Conservation (phyloP, 2,113 vertebrate genomes). For the Stictonetta naevosa region DNA sequence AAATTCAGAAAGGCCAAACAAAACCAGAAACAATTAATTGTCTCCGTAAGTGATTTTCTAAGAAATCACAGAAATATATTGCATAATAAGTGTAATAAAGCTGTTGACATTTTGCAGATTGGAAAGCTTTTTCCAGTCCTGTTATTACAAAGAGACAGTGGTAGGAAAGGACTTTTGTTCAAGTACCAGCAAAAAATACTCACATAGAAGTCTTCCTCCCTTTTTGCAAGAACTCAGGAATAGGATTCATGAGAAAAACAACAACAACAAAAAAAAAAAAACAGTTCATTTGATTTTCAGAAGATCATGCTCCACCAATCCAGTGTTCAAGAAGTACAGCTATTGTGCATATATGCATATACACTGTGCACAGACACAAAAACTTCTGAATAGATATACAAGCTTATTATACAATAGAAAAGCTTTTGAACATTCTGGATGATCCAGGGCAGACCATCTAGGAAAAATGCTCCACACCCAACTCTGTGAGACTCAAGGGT, state of each 20-base stretch:
- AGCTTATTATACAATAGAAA: neutral
- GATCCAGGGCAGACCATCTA: neutral
- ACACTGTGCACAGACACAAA: fast-evolving
- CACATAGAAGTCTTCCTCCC: neutral
- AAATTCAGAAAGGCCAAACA: neutral
- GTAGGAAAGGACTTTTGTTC: neutral
- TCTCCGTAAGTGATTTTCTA: neutral
- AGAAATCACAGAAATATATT: neutral
- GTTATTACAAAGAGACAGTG: neutral
- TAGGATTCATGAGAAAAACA: neutral
- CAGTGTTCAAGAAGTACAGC: neutral
- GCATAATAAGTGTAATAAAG: neutral
- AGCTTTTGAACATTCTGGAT: neutral
- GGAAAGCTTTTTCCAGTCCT: neutral
- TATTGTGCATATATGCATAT: neutral
- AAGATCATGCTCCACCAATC: neutral
- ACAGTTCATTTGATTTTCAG: neutral
- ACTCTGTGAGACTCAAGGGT: neutral
- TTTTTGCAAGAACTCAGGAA: neutral
- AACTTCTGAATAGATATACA: neutral
- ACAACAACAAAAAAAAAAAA: too few species aligned
- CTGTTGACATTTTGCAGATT: neutral
- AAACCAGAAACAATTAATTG: neutral
- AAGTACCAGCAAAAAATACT: neutral
- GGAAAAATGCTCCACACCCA: neutral